Conservation (phyloP, 1,140 invertebrate species). For the Sycobia sp. region DNA sequence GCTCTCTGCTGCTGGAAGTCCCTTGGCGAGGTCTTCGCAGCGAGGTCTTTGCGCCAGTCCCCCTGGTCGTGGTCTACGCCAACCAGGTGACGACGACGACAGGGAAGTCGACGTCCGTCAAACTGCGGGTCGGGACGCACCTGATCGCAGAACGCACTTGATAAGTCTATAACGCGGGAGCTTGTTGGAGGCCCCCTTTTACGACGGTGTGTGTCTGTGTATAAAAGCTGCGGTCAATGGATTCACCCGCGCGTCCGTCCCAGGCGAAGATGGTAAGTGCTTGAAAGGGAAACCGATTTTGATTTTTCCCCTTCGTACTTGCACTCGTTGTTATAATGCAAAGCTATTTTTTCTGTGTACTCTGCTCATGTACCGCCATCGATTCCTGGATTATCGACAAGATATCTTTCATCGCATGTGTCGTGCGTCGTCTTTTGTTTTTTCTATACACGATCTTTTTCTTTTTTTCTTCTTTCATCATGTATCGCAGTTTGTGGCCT, state of each 20-base stretch:
- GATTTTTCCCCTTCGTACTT: too few relatives aligned
- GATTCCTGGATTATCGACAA: background rate
- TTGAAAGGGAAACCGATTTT: background rate
- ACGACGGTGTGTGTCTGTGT: too few relatives aligned
- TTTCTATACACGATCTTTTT: slow-evolving; percentile 4
- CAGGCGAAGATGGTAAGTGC: slow-evolving; percentile 53
- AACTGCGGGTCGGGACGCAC: slow-evolving; percentile 23
- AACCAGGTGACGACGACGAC: slow-evolving; percentile 6
- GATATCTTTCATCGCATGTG: background rate
- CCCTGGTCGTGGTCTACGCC: slow-evolving; percentile 43
- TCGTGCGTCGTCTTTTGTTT: slow-evolving; percentile 20
- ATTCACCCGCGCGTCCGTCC: slow-evolving; percentile 44
- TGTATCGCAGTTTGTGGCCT: background rate
- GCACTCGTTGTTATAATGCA: too few relatives aligned
- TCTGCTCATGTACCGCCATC: too few relatives aligned
- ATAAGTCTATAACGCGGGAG: too few relatives aligned
- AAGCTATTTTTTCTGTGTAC: background rate
- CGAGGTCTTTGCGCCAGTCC: slow-evolving; percentile 51
- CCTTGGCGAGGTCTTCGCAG: slow-evolving; percentile 42
- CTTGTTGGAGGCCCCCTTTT: slow-evolving; percentile 39
- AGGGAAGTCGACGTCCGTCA: too few relatives aligned
- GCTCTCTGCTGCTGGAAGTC: slow-evolving; percentile 44
- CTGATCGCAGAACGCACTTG: background rate
- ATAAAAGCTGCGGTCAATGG: slow-evolving; percentile 37
- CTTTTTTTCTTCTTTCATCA: background rate